Base-by-base conservation (phyloP, 2,888 invertebrate species). In the Cheilosia vernalis region DNA sequence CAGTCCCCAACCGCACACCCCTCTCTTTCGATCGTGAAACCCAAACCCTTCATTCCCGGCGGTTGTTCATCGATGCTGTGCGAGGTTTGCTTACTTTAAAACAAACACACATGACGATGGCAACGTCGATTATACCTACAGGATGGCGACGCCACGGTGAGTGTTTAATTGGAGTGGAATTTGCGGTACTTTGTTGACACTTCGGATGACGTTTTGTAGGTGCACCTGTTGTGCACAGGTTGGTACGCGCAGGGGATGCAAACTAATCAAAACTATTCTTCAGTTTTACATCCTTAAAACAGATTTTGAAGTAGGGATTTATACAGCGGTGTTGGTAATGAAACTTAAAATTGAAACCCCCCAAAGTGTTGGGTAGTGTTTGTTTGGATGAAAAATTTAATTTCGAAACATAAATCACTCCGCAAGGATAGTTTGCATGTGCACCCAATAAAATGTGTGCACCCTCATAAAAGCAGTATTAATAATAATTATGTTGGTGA, bases 401-500 rank as follows among this genome's bases (percentile, higher is more conserved):
- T 19, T 40, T 47, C 47, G 37, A 10, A 21, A 53, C 37, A 44
- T 64, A 49, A 70, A 70, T 44, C 40, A 58, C 30, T 17, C 70
- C 27, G 21, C 37, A n/a, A 19, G 44, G 64, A 61, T 49, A 19
- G 49, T 63, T 73, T 24, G 24, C 24, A 24, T 24, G 24, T 66
- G 56, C 44, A 53, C 56, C 33, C 53, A 83, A 83, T 83, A 79
- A 83, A 79, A 83, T 79, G 63, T 79, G 79, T 79, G 79, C 70
- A 58, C 73, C 79, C 66, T n/a, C 73, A 77, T 72, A 66, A 77
- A 72, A 82, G 51, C 24, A 73, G 6, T 19, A 73, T 63, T 56
- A 80, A 74, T 70, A 74, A 84, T 74, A 84, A 80, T 84, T 80
- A 49, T 49, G 49, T 21, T 64, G 55, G 84, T 63, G 53, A 79